phyloP scores from a whole-genome alignment of 1,140 invertebrate species.

The Musca domestica region DNA sequence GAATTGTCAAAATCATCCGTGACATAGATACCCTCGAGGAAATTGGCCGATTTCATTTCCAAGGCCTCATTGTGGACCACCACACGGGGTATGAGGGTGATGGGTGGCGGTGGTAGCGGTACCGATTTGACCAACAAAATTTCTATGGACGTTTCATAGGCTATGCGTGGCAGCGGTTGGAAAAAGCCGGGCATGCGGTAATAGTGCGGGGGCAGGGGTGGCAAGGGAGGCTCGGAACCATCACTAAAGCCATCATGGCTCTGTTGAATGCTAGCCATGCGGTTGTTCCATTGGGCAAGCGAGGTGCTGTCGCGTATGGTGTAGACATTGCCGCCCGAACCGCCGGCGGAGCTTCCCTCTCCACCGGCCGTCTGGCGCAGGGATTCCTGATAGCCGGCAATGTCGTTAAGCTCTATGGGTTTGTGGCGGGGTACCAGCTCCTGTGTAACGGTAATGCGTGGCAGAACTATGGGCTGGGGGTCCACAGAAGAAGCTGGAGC shows the following conservation, averaged over 20 bases:
- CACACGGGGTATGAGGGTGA: constrained; percentile 45
- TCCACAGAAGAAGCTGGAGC: neutral
- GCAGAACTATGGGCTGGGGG: neutral
- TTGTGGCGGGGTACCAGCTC: constrained; percentile 35
- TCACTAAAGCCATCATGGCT: constrained; percentile 29
- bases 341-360: neutral
- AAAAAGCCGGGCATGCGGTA: constrained; percentile 52
- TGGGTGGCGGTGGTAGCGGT: constrained; percentile 47
- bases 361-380: constrained; percentile 29
- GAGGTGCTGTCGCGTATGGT: constrained; percentile 49
- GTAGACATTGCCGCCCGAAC: constrained; percentile 28
- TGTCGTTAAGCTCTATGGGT: constrained; percentile 33
- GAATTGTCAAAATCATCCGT: constrained; percentile 43
- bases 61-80: constrained; percentile 49
- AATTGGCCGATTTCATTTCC: constrained; percentile 50
- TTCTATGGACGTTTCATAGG: constrained; percentile 52
- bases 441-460: constrained; percentile 7
- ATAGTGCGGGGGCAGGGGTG: constrained; percentile 45
- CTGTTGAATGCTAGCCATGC: constrained; percentile 8
- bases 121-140: constrained; percentile 47
- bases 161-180: constrained; percentile 50
- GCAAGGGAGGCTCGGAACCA: constrained; percentile 37
- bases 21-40: constrained; percentile 50
- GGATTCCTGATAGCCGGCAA: constrained; percentile 45
- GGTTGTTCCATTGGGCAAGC: constrained; percentile 47